These are phyloP conservation scores for Scolopax mira DNA, from an alignment of 2,113 vertebrate genomes.

Conservation along the genomic window DNA sequence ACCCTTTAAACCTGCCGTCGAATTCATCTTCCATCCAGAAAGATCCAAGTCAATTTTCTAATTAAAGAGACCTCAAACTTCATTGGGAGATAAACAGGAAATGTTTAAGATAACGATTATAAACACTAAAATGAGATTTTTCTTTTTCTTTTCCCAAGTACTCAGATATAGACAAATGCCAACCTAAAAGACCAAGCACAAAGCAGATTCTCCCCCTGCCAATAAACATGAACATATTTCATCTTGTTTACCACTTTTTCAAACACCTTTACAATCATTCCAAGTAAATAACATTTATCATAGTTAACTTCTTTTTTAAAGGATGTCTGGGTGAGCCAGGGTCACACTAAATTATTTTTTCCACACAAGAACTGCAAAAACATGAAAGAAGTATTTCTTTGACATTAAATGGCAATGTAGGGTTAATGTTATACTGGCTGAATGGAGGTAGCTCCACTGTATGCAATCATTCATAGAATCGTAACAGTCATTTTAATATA, in stretches of 20 bases:
- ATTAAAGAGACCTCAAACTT: background rate
- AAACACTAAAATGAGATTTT: background rate
- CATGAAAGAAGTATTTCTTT: background rate
- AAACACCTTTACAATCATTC: background rate
- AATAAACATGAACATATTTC: background rate
- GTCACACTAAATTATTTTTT: background rate
- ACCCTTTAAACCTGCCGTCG: background rate
- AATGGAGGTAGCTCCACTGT: background rate
- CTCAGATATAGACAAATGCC: background rate
- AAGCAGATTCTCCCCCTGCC: background rate
- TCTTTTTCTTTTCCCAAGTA: background rate
- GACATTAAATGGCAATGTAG: background rate
- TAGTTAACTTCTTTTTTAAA: background rate
- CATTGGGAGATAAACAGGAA: constrained; percentile 52
- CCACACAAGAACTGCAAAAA: background rate
- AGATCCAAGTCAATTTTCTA: background rate
- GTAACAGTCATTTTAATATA: background rate
- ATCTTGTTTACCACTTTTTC: background rate
- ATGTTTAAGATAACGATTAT: background rate
- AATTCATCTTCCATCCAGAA: background rate
- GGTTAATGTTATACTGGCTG: background rate
- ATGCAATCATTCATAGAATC: background rate
- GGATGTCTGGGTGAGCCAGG: background rate
- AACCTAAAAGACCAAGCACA: background rate
- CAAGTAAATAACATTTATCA: background rate